Evolutionary conservation across 1,140 invertebrate species (phyloP).

Genomic region (Harpegnathos saltator): DNA sequence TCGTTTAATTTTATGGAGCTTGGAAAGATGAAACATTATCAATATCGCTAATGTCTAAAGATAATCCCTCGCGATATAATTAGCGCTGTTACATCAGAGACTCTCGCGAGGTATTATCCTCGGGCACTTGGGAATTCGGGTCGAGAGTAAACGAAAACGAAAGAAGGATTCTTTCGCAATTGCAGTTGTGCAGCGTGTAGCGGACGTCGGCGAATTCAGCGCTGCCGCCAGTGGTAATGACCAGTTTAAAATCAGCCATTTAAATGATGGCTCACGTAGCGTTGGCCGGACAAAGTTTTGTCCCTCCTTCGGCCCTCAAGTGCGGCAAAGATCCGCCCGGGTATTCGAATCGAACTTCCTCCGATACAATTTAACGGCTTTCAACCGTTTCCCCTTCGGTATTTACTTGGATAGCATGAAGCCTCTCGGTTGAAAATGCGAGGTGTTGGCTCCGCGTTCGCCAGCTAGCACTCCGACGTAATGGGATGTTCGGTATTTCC

Average conservation of each 20-base stretch:
- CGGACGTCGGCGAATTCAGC: constrained; percentile 26
- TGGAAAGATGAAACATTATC: neutral
- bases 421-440: constrained; percentile 45
- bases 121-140: neutral
- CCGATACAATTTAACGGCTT: constrained; percentile 80
- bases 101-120: neutral
- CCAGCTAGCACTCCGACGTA: constrained; percentile 43
- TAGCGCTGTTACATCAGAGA: neutral
- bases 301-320: constrained; percentile 50
- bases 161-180: constrained; percentile 59
- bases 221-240: constrained; percentile 42
- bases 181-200: constrained; percentile 37
- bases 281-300: constrained; percentile 73
- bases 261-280: constrained; percentile 81
- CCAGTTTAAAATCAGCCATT: constrained; percentile 79
- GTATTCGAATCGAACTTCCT: constrained; percentile 69
- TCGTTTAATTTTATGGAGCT: neutral
- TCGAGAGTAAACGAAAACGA: constrained; percentile 36
- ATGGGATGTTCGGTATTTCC: constrained; percentile 63
- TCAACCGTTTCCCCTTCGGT: constrained; percentile 66
- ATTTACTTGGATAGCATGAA: constrained; percentile 70
- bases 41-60: neutral
- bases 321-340: constrained; percentile 28
- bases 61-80: neutral
- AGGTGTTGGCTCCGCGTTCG: constrained; percentile 35